Base-by-base conservation (phyloP, 2,113 vertebrate species). In the Notarius quadriscutis region DNA sequence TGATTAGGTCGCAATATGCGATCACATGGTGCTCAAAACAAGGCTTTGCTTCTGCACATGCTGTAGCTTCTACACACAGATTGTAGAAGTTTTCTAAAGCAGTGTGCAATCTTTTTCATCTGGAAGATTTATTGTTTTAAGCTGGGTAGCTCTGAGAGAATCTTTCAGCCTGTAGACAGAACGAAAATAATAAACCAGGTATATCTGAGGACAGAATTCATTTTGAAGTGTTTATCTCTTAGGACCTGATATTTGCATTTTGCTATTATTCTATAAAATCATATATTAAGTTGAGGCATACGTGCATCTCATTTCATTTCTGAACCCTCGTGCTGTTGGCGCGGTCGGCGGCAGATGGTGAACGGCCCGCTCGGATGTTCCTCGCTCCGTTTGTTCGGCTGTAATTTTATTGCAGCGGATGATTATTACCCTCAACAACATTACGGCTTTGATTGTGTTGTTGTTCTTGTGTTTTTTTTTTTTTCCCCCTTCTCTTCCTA, bases 341-440 rank as follows among this genome's bases (percentile, higher is more conserved):
- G 41, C 1, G 20, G 67, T 30, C 71, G 62, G 9, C 12, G 25
- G 81, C 84, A 88, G 84, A 78, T 57, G 87, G 65, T 41, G 34
- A 27, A 4, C 20, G 78, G 67, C 72, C 83, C 60, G 48, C 74
- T 72, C 58, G 60, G 86, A 81, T 85, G 87, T 85, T 77, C 88
- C 84, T 62, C 87, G 89, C 92, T 91, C 91, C 90, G 86, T 92
- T 91, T 92, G 75, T 84, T 81, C 57, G 4, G 48, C 84, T 78
- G 86, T 83, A 86, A 86, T 91, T 91, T 89, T 87, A 84, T 90
- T 81, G 78, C n/a, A 87, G 89, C 84, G 74, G 88, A 91, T 91
- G 88, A 89, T 90, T 74, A 89, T 87, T 78, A 87, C 86, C 41
- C 90, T 69, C 91, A 92, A 91, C 69, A 63, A 84, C 86, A 91